Base-by-base conservation (phyloP, 2,113 vertebrate species). In the Dasyornis broadbenti region DNA sequence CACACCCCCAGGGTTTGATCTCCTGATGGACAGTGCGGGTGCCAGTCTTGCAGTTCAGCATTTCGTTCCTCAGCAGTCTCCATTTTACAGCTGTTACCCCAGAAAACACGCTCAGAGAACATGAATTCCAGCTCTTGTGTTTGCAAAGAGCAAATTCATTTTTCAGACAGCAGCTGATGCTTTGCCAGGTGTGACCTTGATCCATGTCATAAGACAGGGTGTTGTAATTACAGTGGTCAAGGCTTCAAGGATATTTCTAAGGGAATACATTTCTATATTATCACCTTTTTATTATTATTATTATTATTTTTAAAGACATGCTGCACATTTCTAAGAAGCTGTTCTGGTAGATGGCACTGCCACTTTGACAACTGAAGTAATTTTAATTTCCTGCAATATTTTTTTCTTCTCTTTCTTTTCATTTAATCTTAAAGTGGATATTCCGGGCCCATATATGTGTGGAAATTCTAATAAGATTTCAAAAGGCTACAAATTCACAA, bases 401-500 rank as follows among this genome's bases (percentile, higher is more conserved):
- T 82, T 81, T 82, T 83, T 61, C 20, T 64, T 76, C 11, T 83
- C 39, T 79, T 95, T 77, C 18, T 84, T 72, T 61, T 82, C 5
- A 42, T 90, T 92, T 90, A 65, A 86, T 86, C 50, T 65, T 37
- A 88, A 90, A 66, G 37, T 17, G n/a, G 16, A n/a, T 78, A 7
- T 92, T 90, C 37, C 82, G 26, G 60, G 28, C 33, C 28, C 6
- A 12, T 81, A 14, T 63, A 20, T 50, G 14, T 70, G 30, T 78
- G 33, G 28, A 71, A 90, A 92, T 92, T 59, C 71, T 42, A 92
- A 30, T 35, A 91, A 66, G 27, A 84, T 95, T 92, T 94, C 64
- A 92, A 86, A 95, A 83, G 24, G 40, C 60, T 86, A 33, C 23
- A 75, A 68, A 93, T 68, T 86, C 69, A 75, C 42, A 84, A 66